These are phyloP conservation scores for Silurus meridionalis DNA, from an alignment of 2,113 vertebrate genomes.

Conservation along the genomic window DNA sequence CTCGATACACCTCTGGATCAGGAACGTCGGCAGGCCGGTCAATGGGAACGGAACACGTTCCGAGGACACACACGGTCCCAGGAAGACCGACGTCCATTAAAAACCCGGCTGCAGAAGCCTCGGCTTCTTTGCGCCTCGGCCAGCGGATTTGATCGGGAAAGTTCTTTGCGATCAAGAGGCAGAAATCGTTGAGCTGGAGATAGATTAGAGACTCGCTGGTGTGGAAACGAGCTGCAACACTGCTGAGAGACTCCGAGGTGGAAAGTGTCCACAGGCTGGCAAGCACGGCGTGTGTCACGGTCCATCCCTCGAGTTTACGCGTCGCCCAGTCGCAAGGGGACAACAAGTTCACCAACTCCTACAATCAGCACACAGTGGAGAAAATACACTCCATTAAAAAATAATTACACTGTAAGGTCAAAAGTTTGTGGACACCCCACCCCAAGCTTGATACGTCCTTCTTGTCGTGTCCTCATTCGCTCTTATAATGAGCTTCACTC, in stretches of 20 bases:
- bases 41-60: conserved; percentile 34
- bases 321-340: conserved; percentile 37
- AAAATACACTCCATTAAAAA: neutral
- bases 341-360: conserved; percentile 51
- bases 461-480: too few species aligned
- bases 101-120: conserved; percentile 39
- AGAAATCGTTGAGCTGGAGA: conserved; percentile 49
- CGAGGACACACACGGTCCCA: conserved; percentile 43
- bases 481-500: too few species aligned
- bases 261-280: conserved; percentile 49
- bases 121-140: conserved; percentile 40
- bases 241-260: conserved; percentile 42
- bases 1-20: conserved; percentile 45
- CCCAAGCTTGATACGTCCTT: too few species aligned
- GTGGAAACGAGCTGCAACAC: conserved; percentile 47
- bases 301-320: conserved; percentile 36
- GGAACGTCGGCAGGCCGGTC: conserved; percentile 45
- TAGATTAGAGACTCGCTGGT: conserved; percentile 42
- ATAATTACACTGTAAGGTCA: neutral
- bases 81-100: conserved; percentile 29
- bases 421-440: too few species aligned
- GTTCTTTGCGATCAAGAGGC: conserved; percentile 23
- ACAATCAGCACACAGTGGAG: neutral
- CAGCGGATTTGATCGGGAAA: conserved; percentile 46
- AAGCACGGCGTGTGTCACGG: conserved; percentile 43